Percentiles rank a stretch among this genome's conserved stretches.
phyloP scores from a whole-genome alignment of 2,797 vertebrate genomes.

The Ptychobarbus kaznakovi region DNA sequence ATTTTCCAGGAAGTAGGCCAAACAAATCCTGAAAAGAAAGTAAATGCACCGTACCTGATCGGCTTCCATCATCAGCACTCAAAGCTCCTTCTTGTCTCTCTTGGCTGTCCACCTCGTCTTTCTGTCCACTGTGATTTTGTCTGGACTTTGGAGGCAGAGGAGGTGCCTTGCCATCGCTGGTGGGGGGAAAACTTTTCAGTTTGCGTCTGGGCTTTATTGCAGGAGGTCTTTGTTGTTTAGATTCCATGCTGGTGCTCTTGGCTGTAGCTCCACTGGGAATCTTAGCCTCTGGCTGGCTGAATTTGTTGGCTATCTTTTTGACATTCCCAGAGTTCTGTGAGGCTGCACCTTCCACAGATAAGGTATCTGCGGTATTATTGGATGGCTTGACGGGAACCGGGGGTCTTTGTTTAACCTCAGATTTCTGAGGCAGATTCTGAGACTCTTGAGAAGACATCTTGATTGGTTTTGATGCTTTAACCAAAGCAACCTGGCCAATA shows the following conservation, averaged over 20 bases:
- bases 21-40: not conserved
- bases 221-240: slow-evolving; percentile 61
- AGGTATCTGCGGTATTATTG: slow-evolving; percentile 19
- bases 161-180: slow-evolving; percentile 60
- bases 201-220: slow-evolving; percentile 72
- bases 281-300: slow-evolving; percentile 65
- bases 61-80: slow-evolving; percentile 55
- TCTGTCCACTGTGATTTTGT: slow-evolving; percentile 47
- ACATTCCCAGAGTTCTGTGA: slow-evolving; percentile 66
- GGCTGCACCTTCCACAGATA: slow-evolving; percentile 26
- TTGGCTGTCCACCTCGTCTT: slow-evolving; percentile 4
- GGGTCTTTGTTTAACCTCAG: slow-evolving; percentile 67
- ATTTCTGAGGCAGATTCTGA: slow-evolving; percentile 49
- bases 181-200: slow-evolving; percentile 9
- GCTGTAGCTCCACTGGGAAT: not conserved
- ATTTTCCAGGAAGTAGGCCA: not conserved
- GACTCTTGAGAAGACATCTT: slow-evolving; percentile 75
- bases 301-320: slow-evolving; percentile 75
- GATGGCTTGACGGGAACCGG: slow-evolving; percentile 67
- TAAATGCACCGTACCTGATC: slow-evolving; percentile 73
- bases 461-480: not conserved
- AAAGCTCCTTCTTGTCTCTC: slow-evolving; percentile 42
- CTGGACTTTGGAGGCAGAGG: slow-evolving; percentile 75
- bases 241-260: slow-evolving; percentile 3
- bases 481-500: slow-evolving; percentile 57